Percentiles rank a stretch among this genome's conserved stretches.
Conservation (phyloP, 2,888 invertebrate species). For the Dryobotodes eremita region DNA sequence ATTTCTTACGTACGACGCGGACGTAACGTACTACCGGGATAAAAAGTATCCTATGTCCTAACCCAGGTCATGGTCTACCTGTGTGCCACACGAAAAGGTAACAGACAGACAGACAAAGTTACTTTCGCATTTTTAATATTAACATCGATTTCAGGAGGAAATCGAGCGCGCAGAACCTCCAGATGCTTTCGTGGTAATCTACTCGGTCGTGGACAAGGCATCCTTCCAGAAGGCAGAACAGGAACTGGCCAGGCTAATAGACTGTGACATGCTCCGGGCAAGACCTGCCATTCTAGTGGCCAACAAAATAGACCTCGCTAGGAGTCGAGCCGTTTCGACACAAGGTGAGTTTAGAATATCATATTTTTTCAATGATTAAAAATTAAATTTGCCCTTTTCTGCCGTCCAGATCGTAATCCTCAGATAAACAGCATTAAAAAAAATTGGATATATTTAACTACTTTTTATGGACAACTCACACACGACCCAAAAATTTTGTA, state of each 20-base stretch:
- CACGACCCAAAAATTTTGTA: too few relatives aligned
- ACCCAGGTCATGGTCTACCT: neutral
- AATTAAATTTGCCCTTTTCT: neutral
- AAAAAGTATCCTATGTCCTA: neutral
- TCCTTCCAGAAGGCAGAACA: constrained; percentile 96
- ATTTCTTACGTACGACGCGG: too few relatives aligned
- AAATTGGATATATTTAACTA: neutral
- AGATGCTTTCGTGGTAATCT: constrained; percentile 97
- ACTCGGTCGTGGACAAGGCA: constrained; percentile 97
- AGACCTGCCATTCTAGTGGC: constrained; percentile 96
- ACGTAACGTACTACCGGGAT: neutral
- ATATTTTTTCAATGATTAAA: too few relatives aligned
- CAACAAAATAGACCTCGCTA: constrained; percentile 98
- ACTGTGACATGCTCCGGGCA: constrained; percentile 94
- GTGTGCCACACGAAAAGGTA: neutral
- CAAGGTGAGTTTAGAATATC: constrained; percentile 92
- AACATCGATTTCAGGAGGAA: constrained; percentile 91
- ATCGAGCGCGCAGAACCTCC: constrained; percentile 93
- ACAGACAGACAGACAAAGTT: neutral
- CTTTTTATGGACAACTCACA: neutral
- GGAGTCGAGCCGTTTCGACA: constrained; percentile 96
- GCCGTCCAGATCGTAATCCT: neutral
- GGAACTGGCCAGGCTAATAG: constrained; percentile 94
- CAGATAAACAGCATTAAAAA: too few relatives aligned
- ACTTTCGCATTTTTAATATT: neutral